Conservation (phyloP, 2,113 vertebrate genomes). For the Bungarus multicinctus region DNA sequence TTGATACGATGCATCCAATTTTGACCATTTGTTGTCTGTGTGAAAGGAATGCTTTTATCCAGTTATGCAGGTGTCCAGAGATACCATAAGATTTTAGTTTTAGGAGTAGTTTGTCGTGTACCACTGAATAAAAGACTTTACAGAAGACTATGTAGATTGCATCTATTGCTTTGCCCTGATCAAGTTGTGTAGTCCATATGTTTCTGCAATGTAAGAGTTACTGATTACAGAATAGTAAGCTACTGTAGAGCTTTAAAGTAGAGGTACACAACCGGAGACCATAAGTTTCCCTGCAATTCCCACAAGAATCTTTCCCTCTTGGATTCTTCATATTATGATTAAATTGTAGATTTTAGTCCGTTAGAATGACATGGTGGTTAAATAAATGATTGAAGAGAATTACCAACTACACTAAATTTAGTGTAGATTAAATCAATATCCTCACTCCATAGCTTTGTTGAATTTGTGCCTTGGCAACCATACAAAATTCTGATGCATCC, state of each 20-base stretch:
- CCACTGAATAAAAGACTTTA: no score
- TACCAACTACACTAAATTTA: neutral
- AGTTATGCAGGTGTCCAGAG: no score
- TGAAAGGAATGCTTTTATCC: no score
- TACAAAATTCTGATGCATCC: neutral
- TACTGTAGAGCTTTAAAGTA: neutral
- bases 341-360: neutral
- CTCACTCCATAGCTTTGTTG: neutral
- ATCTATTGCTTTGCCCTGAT: no score
- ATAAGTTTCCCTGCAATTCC: neutral
- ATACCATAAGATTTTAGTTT: no score
- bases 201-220: no score
- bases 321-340: neutral
- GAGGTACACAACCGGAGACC: neutral
- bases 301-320: neutral
- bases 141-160: no score
- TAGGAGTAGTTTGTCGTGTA: no score
- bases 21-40: no score
- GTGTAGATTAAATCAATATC: neutral
- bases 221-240: no score
- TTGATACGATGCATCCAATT: no score
- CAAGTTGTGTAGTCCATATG: no score
- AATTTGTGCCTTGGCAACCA: neutral
- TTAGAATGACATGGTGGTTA: neutral
- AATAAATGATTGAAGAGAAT: neutral